A percentile compares a stretch with the other conserved stretches of the same genome.
Evolutionary conservation across 2,888 invertebrate genomes (phyloP).

Genomic region (Nudaria mundana): DNA sequence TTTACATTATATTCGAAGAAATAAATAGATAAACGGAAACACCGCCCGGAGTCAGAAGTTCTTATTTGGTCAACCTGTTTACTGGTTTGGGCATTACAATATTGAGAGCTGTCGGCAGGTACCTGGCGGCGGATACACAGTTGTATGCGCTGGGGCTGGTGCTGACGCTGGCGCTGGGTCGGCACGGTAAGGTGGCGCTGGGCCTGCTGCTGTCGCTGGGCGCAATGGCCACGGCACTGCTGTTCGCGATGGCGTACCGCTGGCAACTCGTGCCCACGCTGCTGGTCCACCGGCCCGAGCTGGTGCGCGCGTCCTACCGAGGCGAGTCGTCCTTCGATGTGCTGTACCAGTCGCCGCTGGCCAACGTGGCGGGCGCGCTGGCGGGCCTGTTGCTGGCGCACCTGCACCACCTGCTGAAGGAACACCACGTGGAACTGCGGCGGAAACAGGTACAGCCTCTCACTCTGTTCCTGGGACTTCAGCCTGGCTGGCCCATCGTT

Average conservation of each 20-base stretch:
- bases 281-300: conserved; percentile 67
- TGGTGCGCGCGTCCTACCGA: conserved; percentile 54
- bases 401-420: conserved; percentile 48
- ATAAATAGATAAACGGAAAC: too few relatives aligned
- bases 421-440: conserved; percentile 30
- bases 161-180: conserved; percentile 54
- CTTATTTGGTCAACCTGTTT: too few relatives aligned
- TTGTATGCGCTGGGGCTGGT: conserved; percentile 56
- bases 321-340: conserved; percentile 62
- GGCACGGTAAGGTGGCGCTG: conserved; percentile 49
- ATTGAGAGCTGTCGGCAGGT: conserved; percentile 59
- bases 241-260: conserved; percentile 50
- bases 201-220: conserved; percentile 43
- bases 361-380: conserved; percentile 66
- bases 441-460: conserved; percentile 40
- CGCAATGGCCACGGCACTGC: conserved; percentile 33
- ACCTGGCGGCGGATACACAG: conserved; percentile 74
- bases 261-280: conserved; percentile 63
- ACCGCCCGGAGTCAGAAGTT: too few relatives aligned
- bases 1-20: too few relatives aligned
- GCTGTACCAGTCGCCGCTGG: conserved; percentile 71
- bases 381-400: conserved; percentile 66
- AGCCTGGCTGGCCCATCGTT: too few relatives aligned
- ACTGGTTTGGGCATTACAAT: too few relatives aligned
- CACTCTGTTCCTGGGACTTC: too few relatives aligned